Percentiles rank a stretch among this genome's conserved stretches.
These are phyloP conservation scores for Cyclura pinguis DNA, from an alignment of 2,797 vertebrate species.

Conservation along the genomic window DNA sequence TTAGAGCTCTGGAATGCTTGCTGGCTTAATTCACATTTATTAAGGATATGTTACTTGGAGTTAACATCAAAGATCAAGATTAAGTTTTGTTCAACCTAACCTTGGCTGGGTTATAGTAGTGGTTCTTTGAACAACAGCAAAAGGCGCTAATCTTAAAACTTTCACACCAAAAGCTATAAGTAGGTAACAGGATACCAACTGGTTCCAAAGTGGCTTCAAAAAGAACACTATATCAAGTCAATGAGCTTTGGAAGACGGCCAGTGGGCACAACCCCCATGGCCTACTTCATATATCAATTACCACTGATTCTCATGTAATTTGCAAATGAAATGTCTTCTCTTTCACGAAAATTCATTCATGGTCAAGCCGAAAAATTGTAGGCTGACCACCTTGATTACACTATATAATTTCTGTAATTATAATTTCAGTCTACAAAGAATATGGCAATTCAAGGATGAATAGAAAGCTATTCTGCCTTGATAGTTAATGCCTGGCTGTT, in stretches of 20 bases:
- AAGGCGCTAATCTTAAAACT: background rate
- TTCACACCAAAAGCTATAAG: background rate
- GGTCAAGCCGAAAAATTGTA: constrained; percentile 10
- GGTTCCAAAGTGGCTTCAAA: background rate
- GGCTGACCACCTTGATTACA: background rate
- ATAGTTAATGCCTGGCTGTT: background rate
- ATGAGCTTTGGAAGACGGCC: too few relatives aligned
- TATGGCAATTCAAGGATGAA: background rate
- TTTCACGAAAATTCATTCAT: background rate
- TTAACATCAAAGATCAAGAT: background rate
- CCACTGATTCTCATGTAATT: background rate
- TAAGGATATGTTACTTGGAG: constrained; percentile 7
- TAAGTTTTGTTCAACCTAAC: background rate
- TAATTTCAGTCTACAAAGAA: constrained; percentile 8
- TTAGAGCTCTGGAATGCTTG: constrained; percentile 54
- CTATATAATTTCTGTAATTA: background rate
- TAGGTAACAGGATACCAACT: background rate
- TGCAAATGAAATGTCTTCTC: background rate
- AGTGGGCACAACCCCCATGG: background rate
- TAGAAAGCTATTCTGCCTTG: background rate
- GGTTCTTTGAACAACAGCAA: background rate
- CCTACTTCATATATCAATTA: background rate
- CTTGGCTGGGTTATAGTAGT: background rate
- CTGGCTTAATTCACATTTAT: constrained; percentile 58
- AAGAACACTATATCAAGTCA: background rate